Conservation (phyloP, 2,888 invertebrate species). For the Apotomis betuletana region DNA sequence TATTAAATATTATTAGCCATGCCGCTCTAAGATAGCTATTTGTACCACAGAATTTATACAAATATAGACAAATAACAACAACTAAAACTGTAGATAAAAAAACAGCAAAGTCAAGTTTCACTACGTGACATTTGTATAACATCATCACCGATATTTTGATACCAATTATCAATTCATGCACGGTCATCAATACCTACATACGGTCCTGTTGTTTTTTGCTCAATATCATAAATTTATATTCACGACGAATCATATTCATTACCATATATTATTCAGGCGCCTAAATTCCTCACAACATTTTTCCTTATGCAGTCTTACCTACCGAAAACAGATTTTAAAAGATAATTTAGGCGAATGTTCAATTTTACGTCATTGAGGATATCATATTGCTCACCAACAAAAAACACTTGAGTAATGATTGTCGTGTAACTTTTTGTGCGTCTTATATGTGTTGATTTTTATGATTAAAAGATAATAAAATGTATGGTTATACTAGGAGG, state of each 20-base stretch:
- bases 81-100: too few species aligned
- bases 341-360: slow-evolving; percentile 9
- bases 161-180: slow-evolving; percentile 13
- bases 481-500: too few species aligned
- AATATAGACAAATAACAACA: too few species aligned
- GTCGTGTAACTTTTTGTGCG: not conserved
- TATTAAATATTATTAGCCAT: too few species aligned
- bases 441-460: slow-evolving; percentile 6
- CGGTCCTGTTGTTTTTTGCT: slow-evolving; percentile 8
- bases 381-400: not conserved
- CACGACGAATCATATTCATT: slow-evolving; percentile 14
- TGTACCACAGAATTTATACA: too few species aligned
- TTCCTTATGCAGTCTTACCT: not conserved
- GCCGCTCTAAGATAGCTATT: too few species aligned
- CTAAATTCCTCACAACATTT: slow-evolving; percentile 31
- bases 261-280: slow-evolving; percentile 24
- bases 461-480: not conserved
- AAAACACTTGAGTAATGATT: slow-evolving; percentile 1
- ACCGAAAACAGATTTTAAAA: slow-evolving; percentile 1
- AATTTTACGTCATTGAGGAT: not conserved
- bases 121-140: not conserved
- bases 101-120: too few species aligned
- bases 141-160: slow-evolving; percentile 1
- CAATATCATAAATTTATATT: slow-evolving; percentile 10
- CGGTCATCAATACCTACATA: not conserved